Percentiles rank a stretch among this genome's conserved stretches.
These are phyloP conservation scores for Amphiura filiformis DNA, from an alignment of 35 echinoderm and acorn worm genomes.

Conservation along the genomic window DNA sequence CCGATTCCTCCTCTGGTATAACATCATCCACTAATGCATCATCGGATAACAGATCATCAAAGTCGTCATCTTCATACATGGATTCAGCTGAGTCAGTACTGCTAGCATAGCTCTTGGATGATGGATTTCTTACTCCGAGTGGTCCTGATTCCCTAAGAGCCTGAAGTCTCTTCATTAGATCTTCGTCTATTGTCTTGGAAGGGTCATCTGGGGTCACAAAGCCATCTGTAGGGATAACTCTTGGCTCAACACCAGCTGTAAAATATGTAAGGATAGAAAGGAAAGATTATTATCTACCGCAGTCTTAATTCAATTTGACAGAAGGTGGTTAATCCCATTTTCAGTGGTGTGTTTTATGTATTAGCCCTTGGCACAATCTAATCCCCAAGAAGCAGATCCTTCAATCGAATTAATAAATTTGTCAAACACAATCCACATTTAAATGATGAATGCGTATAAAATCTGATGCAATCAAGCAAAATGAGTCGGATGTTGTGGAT, in stretches of 20 bases:
- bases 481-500: too few species aligned
- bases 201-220: slow-evolving; percentile 38
- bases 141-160: slow-evolving; percentile 28
- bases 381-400: too few species aligned
- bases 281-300: too few species aligned
- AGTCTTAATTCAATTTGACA: too few species aligned
- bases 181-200: slow-evolving; percentile 41
- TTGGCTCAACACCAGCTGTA: slow-evolving; percentile 7
- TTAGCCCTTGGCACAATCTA: too few species aligned
- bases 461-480: too few species aligned
- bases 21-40: slow-evolving; percentile 23
- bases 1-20: slow-evolving; percentile 1
- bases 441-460: too few species aligned
- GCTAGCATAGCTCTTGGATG: background rate
- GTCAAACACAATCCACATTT: too few species aligned
- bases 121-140: background rate
- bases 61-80: background rate
- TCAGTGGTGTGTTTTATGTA: too few species aligned
- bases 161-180: slow-evolving; percentile 24
- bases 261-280: too few species aligned
- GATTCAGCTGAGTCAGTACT: slow-evolving; percentile 25
- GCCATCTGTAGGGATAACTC: slow-evolving; percentile 27
- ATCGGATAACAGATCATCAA: background rate
- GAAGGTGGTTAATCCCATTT: too few species aligned
- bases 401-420: too few species aligned